phyloP scores from a whole-genome alignment of 2,888 invertebrate species.

The Scaptomyza polygonia region DNA sequence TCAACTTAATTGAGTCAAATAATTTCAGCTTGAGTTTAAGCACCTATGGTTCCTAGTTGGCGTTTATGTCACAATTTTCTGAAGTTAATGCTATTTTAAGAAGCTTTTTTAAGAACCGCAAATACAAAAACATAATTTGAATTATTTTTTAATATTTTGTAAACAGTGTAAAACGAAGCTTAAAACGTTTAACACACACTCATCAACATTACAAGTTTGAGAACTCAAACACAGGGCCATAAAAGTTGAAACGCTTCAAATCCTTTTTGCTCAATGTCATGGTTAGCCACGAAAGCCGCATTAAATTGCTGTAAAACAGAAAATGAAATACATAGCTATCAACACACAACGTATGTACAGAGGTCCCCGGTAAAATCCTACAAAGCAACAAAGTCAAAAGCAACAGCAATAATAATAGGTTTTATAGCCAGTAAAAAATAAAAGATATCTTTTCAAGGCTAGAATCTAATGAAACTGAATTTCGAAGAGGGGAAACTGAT shows the following conservation, averaged over 20 bases:
- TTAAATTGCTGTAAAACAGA: slow-evolving; percentile 61
- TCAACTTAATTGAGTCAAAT: slow-evolving; percentile 29
- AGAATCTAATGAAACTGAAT: not conserved
- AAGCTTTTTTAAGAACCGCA: slow-evolving; percentile 38
- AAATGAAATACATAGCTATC: slow-evolving; percentile 41
- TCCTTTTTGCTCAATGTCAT: slow-evolving; percentile 22
- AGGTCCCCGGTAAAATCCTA: slow-evolving; percentile 18
- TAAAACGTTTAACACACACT: slow-evolving; percentile 9
- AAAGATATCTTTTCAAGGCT: too few relatives aligned
- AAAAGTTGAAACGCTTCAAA: slow-evolving; percentile 31
- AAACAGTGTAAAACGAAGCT: slow-evolving; percentile 7
- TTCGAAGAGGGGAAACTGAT: too few relatives aligned
- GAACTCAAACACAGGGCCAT: slow-evolving; percentile 28
- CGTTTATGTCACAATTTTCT: slow-evolving; percentile 2
- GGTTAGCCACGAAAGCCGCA: slow-evolving; percentile 41
- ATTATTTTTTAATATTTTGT: not conserved
- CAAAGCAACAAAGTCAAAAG: slow-evolving; percentile 35
- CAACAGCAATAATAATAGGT: slow-evolving; percentile 57
- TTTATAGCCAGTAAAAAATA: slow-evolving; percentile 48
- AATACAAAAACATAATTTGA: slow-evolving; percentile 7
- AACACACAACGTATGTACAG: too few relatives aligned
- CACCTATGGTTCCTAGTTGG: not conserved
- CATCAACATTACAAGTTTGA: slow-evolving; percentile 32
- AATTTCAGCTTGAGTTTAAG: slow-evolving; percentile 28
- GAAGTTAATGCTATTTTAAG: slow-evolving; percentile 53